Conservation (phyloP, 2,888 invertebrate genomes). For the Ophion ellenae region DNA sequence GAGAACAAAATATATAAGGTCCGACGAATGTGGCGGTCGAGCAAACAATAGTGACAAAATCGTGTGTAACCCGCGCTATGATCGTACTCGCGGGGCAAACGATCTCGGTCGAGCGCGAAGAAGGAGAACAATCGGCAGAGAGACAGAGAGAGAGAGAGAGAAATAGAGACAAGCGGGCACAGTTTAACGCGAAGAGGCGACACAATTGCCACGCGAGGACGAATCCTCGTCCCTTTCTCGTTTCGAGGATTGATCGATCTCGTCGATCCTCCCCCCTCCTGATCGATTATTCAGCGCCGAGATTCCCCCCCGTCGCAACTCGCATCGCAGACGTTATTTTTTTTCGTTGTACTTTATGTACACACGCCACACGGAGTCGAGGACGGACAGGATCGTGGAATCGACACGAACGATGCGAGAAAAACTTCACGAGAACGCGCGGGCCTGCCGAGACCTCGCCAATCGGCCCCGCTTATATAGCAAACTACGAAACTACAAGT, state of each 20-base stretch:
- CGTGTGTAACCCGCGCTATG: neutral
- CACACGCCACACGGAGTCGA: neutral
- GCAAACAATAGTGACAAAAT: constrained; percentile 35
- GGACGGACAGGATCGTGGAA: neutral
- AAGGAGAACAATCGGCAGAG: too few species aligned
- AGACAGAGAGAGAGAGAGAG: too few species aligned
- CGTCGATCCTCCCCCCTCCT: neutral
- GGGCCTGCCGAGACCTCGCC: constrained; percentile 57
- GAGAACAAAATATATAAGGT: neutral
- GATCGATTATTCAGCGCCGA: neutral
- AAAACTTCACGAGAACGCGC: neutral
- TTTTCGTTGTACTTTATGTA: neutral
- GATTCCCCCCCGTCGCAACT: neutral
- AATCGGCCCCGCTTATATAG: constrained; percentile 78
- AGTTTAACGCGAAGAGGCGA: neutral
- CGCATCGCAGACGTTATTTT: neutral
- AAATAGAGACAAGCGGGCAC: neutral
- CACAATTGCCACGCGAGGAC: neutral
- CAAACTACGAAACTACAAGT: constrained; percentile 60
- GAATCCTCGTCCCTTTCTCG: neutral
- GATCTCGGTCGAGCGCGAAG: neutral
- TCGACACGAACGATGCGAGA: neutral
- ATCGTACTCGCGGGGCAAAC: too few species aligned
- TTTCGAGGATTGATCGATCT: neutral
- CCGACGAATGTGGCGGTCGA: constrained; percentile 20